Conservation (phyloP, 2,797 vertebrate species). For the Rousettus madagascariensis region DNA sequence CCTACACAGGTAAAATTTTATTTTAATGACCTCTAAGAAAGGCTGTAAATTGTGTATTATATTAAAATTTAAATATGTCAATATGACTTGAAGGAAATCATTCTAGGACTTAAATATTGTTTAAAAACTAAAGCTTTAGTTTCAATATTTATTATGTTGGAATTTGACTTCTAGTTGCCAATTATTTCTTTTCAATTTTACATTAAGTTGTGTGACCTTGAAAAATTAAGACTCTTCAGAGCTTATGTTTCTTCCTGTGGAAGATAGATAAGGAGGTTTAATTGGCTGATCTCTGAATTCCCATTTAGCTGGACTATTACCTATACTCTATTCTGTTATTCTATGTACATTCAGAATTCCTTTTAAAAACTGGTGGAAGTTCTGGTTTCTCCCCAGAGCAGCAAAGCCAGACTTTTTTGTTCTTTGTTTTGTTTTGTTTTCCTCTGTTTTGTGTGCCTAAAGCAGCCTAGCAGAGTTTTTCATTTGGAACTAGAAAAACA, state of each 20-base stretch:
- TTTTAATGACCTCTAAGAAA: background rate
- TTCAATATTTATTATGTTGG: background rate
- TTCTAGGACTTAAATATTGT: background rate
- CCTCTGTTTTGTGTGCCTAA: background rate
- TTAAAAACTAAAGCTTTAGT: background rate
- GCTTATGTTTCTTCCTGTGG: background rate
- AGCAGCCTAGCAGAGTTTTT: slow-evolving; percentile 21
- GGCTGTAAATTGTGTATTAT: background rate
- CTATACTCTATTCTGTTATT: background rate
- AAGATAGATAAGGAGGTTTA: background rate
- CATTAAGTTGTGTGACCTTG: background rate
- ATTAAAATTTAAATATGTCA: background rate
- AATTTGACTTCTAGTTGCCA: background rate
- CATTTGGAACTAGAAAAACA: slow-evolving; percentile 50
- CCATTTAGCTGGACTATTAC: background rate
- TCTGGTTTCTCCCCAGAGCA: background rate
- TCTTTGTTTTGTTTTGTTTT: background rate
- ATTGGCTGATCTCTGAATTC: background rate
- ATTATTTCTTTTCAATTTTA: background rate
- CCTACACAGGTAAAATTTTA: background rate
- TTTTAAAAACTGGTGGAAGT: background rate
- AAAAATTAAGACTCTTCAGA: background rate
- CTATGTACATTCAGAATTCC: slow-evolving; percentile 26
- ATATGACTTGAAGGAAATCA: background rate
- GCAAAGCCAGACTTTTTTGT: background rate